A percentile compares a stretch with the other conserved stretches of the same genome.
phyloP scores from a whole-genome alignment of 2,888 invertebrate species.

The Drosophila maculinotata region DNA sequence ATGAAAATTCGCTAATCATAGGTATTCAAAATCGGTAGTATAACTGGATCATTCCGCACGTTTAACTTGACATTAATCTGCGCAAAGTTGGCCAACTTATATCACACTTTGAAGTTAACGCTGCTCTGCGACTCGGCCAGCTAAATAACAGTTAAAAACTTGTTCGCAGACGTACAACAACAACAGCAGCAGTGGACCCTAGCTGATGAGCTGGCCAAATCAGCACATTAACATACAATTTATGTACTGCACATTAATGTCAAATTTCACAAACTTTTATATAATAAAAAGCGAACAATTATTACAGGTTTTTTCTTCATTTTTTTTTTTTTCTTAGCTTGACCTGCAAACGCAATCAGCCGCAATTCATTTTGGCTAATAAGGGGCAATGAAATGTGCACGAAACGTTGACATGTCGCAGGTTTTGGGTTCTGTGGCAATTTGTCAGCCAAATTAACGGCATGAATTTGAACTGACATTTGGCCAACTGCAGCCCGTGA shows the following conservation, averaged over 20 bases:
- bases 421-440: slow-evolving; percentile 21
- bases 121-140: slow-evolving; percentile 15
- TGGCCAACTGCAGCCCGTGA: not conserved
- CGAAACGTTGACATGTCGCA: slow-evolving; percentile 2
- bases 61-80: slow-evolving; percentile 52
- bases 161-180: slow-evolving; percentile 19
- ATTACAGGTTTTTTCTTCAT: slow-evolving; percentile 10
- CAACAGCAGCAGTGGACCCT: slow-evolving; percentile 42
- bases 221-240: slow-evolving; percentile 62
- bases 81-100: slow-evolving; percentile 40
- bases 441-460: slow-evolving; percentile 27
- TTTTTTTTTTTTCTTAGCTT: not conserved
- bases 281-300: slow-evolving; percentile 12
- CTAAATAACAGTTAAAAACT: slow-evolving; percentile 28
- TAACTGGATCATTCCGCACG: slow-evolving; percentile 1
- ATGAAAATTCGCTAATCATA: slow-evolving; percentile 4
- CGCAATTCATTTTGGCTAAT: slow-evolving; percentile 41
- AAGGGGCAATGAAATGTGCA: slow-evolving; percentile 23
- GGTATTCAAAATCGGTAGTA: no score
- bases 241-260: slow-evolving; percentile 51
- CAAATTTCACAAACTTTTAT: slow-evolving; percentile 49
- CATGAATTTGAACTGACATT: slow-evolving; percentile 3
- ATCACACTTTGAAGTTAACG: slow-evolving; percentile 26
- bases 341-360: slow-evolving; percentile 38
- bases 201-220: slow-evolving; percentile 48